Conservation (phyloP, 2,888 invertebrate species). For the Bombylius major region DNA sequence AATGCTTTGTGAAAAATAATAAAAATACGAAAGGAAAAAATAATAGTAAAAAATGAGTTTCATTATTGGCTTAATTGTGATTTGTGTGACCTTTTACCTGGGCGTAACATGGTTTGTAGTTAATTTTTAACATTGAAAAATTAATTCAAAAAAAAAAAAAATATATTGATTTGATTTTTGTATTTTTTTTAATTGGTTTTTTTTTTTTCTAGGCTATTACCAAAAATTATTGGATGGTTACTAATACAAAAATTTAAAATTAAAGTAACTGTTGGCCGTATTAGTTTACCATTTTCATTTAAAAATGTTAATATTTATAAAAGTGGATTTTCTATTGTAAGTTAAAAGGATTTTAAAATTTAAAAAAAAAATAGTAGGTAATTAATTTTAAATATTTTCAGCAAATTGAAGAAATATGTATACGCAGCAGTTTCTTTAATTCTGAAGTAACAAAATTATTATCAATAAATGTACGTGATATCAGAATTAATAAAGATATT, state of each 20-base stretch:
- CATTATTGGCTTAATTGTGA: constrained; percentile 28
- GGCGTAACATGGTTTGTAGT: constrained; percentile 47
- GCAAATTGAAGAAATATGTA: constrained; percentile 75
- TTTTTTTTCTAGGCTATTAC: constrained; percentile 51
- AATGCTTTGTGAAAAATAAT: too few relatives aligned
- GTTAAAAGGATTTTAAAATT: not conserved
- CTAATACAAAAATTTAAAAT: constrained; percentile 68
- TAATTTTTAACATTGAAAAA: constrained; percentile 2
- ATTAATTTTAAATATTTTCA: constrained; percentile 30
- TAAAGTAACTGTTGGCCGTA: constrained; percentile 65
- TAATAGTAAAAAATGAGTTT: constrained; percentile 31
- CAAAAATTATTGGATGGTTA: constrained; percentile 64
- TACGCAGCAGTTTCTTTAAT: constrained; percentile 77
- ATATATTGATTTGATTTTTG: not conserved
- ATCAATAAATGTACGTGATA: constrained; percentile 68
- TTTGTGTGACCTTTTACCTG: constrained; percentile 41
- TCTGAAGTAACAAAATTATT: constrained; percentile 76
- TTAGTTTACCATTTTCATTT: constrained; percentile 66
- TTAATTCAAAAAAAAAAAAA: not conserved
- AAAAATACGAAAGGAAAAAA: not conserved
- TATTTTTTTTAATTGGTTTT: not conserved
- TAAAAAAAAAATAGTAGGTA: not conserved
- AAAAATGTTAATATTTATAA: constrained; percentile 70
- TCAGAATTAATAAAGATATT: constrained; percentile 68
- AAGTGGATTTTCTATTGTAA: constrained; percentile 62